Conservation (phyloP, 2,797 vertebrate species). For the Hoplostethus mediterraneus region DNA sequence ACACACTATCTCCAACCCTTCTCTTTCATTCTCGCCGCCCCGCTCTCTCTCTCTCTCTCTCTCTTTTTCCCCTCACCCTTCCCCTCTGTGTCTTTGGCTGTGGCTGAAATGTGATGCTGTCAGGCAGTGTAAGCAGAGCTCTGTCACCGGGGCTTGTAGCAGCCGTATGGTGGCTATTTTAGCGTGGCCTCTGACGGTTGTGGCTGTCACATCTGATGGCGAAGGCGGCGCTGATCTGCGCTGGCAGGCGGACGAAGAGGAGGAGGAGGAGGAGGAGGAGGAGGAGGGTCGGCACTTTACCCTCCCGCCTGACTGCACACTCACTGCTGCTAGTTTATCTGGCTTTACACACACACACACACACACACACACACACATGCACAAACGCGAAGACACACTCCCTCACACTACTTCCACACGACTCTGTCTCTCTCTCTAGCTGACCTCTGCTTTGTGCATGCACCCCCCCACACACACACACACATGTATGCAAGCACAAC, state of each 20-base stretch:
- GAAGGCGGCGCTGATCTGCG: conserved; percentile 65
- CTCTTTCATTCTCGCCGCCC: too few relatives aligned
- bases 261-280: background rate
- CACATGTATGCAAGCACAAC: background rate
- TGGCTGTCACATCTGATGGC: conserved; percentile 81
- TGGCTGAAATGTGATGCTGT: conserved; percentile 72
- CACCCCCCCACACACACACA: background rate
- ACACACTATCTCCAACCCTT: background rate
- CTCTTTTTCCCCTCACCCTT: background rate
- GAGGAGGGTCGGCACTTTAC: conserved; percentile 11
- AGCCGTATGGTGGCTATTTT: conserved; percentile 81
- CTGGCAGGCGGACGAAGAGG: conserved; percentile 50
- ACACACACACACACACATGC: background rate
- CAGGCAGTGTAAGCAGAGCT: conserved; percentile 73
- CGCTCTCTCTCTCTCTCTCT: background rate
- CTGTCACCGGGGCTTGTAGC: conserved; percentile 68
- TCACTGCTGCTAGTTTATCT: conserved; percentile 17
- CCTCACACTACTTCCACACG: background rate
- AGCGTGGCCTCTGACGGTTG: conserved; percentile 72
- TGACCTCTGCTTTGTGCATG: conserved; percentile 33
- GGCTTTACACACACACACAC: background rate
- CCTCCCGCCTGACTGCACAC: conserved; percentile 19
- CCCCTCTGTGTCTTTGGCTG: conserved; percentile 14
- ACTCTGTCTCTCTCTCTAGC: background rate
- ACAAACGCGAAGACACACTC: background rate